A percentile compares a stretch with the other conserved stretches of the same genome.
phyloP scores from a whole-genome alignment of 2,113 vertebrate species.

The Antigone vipio region DNA sequence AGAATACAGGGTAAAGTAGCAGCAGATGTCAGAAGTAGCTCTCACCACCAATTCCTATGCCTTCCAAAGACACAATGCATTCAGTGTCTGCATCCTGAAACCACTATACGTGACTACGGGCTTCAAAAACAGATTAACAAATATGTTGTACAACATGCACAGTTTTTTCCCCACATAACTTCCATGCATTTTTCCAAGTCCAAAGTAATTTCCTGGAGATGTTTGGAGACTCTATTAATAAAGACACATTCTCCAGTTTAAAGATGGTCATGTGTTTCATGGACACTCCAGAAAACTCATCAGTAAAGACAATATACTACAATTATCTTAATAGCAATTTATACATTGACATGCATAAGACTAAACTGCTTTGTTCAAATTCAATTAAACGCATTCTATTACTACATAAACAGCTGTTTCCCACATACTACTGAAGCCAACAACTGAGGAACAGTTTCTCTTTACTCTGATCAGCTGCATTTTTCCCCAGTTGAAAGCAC shows the following conservation, averaged over 20 bases:
- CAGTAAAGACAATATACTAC: not conserved
- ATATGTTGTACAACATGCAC: rapidly evolving
- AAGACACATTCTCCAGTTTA: not conserved
- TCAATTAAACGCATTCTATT: not conserved
- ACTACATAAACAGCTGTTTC: not conserved
- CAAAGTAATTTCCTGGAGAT: not conserved
- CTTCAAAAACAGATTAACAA: not conserved
- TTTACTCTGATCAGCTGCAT: not conserved
- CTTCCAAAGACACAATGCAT: not conserved
- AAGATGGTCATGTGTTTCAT: not conserved
- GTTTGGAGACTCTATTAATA: not conserved
- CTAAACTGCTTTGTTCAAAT: not conserved
- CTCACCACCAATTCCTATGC: not conserved
- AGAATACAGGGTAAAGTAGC: not conserved
- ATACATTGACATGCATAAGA: not conserved
- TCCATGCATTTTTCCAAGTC: not conserved
- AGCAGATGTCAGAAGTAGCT: not conserved
- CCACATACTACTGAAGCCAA: not conserved
- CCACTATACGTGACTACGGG: no score
- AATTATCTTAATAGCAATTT: constrained; percentile 9
- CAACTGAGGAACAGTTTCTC: not conserved
- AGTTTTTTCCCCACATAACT: not conserved
- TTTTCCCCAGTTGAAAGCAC: not conserved
- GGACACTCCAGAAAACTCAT: not conserved
- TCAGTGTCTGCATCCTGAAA: not conserved